Conservation (phyloP, 2,113 vertebrate species). For the Leptodactylus fuscus region DNA sequence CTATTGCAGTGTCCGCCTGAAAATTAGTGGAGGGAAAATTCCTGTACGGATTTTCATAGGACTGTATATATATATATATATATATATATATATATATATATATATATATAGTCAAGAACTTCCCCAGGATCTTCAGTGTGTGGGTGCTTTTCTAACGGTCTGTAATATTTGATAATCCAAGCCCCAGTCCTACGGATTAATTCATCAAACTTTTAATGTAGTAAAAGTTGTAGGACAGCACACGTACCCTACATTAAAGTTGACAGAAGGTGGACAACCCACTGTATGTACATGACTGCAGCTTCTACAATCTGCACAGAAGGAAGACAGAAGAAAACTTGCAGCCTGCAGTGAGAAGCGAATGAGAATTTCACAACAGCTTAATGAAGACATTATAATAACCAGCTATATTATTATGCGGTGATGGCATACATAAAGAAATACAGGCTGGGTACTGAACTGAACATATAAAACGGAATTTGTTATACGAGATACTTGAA, state of each 20-base stretch:
- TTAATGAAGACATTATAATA: slow-evolving; percentile 52
- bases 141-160: not conserved
- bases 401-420: slow-evolving; percentile 47
- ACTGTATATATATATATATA: too few relatives aligned
- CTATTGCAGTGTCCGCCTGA: too few relatives aligned
- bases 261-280: not conserved
- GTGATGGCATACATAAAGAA: slow-evolving; percentile 45
- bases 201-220: too few relatives aligned
- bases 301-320: not conserved
- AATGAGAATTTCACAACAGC: slow-evolving; percentile 39
- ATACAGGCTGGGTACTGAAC: slow-evolving; percentile 26
- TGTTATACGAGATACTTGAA: slow-evolving; percentile 56
- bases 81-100: too few relatives aligned
- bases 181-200: not conserved
- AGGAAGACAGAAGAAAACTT: not conserved
- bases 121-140: not conserved
- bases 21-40: too few relatives aligned
- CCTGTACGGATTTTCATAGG: too few relatives aligned
- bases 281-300: not conserved
- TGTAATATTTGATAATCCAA: not conserved
- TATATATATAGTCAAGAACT: too few relatives aligned
- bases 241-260: not conserved
- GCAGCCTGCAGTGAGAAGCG: slow-evolving; percentile 14
- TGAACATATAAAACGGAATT: slow-evolving; percentile 29
- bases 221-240: not conserved